Evolutionary conservation across 2,888 invertebrate genomes (phyloP).

Genomic region (Crepidodera aurea): DNA sequence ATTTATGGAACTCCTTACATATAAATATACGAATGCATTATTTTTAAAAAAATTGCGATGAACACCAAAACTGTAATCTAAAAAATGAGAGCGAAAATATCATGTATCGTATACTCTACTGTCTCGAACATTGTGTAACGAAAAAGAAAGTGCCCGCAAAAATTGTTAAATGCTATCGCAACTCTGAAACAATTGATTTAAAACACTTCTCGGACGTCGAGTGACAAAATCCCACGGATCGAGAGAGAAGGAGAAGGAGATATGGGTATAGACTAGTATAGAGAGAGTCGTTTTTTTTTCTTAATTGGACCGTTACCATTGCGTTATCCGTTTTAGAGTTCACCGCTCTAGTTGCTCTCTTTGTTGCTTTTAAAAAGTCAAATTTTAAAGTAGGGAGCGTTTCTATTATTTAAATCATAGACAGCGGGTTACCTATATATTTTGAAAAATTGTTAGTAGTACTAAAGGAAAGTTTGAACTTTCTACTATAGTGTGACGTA

Average conservation of each 20-base stretch:
- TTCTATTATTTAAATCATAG: too few relatives aligned
- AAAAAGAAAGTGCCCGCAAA: conserved; percentile 40
- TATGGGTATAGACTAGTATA: too few relatives aligned
- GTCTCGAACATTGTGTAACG: conserved; percentile 38
- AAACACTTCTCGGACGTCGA: conserved; percentile 24
- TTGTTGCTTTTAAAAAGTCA: background rate
- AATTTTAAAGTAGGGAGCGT: background rate
- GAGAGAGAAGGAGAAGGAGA: background rate
- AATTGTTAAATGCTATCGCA: conserved; percentile 26
- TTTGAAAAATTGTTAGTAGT: too few relatives aligned
- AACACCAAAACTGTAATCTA: too few relatives aligned
- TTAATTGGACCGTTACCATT: background rate
- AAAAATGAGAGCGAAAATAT: too few relatives aligned
- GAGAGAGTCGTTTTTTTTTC: background rate
- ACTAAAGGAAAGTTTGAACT: too few relatives aligned
- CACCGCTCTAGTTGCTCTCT: background rate
- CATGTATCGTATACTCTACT: too few relatives aligned
- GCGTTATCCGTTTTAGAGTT: background rate
- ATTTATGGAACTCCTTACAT: too few relatives aligned
- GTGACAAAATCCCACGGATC: conserved; percentile 5
- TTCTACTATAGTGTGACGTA: too few relatives aligned
- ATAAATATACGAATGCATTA: too few relatives aligned
- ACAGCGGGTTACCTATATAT: too few relatives aligned
- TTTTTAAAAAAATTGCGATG: too few relatives aligned
- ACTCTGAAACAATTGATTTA: conserved; percentile 40